A percentile compares a stretch with the other conserved stretches of the same genome.
These are phyloP conservation scores for human (Homo sapiens) DNA, from an alignment of 2,113 vertebrate genomes.

Conservation along the genomic window GRCh38 chr4:92923501-92924000, in stretches of 20 bases:
- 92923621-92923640: not conserved
- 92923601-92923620: not conserved
- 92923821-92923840: too few relatives aligned
- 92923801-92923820: too few relatives aligned
- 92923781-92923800: not conserved
- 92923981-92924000: too few relatives aligned
- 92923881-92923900: too few relatives aligned
- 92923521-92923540: not conserved
- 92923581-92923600: not conserved
- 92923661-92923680: not conserved
- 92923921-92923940: too few relatives aligned
- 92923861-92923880: too few relatives aligned
- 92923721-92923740: slow-evolving; percentile 35
- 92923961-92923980: too few relatives aligned
- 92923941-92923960: too few relatives aligned
- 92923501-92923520: not conserved
- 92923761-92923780: not conserved
- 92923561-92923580: not conserved
- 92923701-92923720: not conserved
- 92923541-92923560: not conserved
- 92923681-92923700: not conserved
- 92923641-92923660: not conserved
- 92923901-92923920: too few relatives aligned
- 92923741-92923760: not conserved
- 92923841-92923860: too few relatives aligned